These are phyloP conservation scores for Tachyglossus aculeatus DNA, from an alignment of 2,797 vertebrate genomes.

Conservation along the genomic window DNA sequence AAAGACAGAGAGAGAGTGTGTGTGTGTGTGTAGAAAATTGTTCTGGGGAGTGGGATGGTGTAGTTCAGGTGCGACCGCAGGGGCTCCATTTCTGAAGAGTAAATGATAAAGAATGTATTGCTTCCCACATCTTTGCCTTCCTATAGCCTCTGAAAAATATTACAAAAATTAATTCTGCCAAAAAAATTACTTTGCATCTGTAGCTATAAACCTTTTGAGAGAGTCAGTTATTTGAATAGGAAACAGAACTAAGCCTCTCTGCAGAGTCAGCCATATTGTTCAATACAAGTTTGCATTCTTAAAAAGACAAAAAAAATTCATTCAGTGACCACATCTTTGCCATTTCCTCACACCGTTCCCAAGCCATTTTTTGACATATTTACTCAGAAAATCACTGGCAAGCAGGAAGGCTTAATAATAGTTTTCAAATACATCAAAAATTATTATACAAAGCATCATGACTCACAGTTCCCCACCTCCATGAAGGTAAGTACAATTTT, in stretches of 20 bases:
- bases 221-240: background rate
- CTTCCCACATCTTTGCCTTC: constrained; percentile 29
- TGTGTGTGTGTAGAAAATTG: no score
- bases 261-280: constrained; percentile 16
- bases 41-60: no score
- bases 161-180: constrained; percentile 27
- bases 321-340: constrained; percentile 30
- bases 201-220: constrained; percentile 5
- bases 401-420: constrained; percentile 47
- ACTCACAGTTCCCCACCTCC: constrained; percentile 46
- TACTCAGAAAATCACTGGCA: constrained; percentile 33
- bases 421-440: constrained; percentile 56
- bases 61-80: no score
- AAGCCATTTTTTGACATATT: constrained; percentile 39
- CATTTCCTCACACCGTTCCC: constrained; percentile 11
- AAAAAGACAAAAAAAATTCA: constrained; percentile 41
- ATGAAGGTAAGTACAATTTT: constrained; percentile 40
- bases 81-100: no score
- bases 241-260: background rate
- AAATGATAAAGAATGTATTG: no score
- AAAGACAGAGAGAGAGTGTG: no score
- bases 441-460: constrained; percentile 52
- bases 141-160: constrained; percentile 28
- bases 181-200: constrained; percentile 34
- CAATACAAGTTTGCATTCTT: constrained; percentile 45